Evolutionary conservation across 2,797 vertebrate species (phyloP).

Genomic region (Menidia menidia): DNA sequence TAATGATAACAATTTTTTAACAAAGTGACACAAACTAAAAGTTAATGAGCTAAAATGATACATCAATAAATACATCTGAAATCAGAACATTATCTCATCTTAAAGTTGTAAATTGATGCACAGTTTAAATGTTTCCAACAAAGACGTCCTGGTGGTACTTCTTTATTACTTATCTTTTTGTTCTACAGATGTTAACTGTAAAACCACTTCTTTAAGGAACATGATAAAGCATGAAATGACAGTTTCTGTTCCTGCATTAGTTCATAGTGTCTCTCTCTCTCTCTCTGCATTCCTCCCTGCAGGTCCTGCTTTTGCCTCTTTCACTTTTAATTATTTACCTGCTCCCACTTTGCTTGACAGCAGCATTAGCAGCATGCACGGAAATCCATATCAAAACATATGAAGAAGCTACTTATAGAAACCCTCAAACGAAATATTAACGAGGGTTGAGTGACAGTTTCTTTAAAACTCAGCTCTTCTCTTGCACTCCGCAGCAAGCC

Average conservation of each 20-base stretch:
- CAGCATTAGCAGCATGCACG: constrained; percentile 5
- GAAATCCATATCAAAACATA: neutral
- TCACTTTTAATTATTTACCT: constrained; percentile 62
- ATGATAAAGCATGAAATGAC: neutral
- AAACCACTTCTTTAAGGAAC: neutral
- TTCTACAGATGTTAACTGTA: neutral
- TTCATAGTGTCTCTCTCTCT: neutral
- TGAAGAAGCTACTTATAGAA: neutral
- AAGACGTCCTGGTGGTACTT: too few relatives aligned
- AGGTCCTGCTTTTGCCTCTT: constrained; percentile 5
- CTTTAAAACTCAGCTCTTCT: neutral
- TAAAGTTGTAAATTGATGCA: too few relatives aligned
- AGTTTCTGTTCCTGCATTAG: constrained; percentile 24
- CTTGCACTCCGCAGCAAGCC: neutral
- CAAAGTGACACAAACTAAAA: too few relatives aligned
- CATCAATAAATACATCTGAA: too few relatives aligned
- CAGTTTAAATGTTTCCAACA: too few relatives aligned
- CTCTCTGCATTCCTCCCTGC: neutral
- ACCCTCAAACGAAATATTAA: constrained; percentile 5
- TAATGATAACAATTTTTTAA: too few relatives aligned
- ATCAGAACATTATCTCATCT: too few relatives aligned
- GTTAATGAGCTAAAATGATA: too few relatives aligned
- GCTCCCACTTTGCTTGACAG: constrained; percentile 31
- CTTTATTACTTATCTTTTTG: too few relatives aligned
- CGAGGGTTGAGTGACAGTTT: neutral